These are phyloP conservation scores for Phoxinus phoxinus DNA, from an alignment of 2,113 vertebrate genomes.

Conservation along the genomic window DNA sequence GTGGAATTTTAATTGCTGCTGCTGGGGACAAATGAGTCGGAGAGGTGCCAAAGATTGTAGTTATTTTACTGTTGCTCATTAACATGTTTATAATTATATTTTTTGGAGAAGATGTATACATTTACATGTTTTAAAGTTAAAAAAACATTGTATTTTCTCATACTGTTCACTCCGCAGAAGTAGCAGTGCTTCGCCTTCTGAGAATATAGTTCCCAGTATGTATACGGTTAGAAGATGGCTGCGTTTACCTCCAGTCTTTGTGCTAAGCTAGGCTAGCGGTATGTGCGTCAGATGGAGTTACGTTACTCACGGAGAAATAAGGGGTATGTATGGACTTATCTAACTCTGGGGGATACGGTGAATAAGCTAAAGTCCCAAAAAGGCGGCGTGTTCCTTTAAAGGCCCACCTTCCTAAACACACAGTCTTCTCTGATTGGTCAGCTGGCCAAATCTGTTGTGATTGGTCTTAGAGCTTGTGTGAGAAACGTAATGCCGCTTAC, in stretches of 20 bases:
- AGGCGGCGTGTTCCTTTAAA: too few species aligned
- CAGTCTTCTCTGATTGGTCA: neutral
- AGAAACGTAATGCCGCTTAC: neutral
- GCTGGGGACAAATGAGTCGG: neutral
- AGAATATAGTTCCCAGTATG: too few species aligned
- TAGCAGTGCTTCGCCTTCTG: too few species aligned
- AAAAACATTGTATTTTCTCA: neutral
- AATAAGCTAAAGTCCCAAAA: too few species aligned
- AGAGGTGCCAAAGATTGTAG: neutral
- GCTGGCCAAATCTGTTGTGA: neutral
- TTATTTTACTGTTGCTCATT: neutral
- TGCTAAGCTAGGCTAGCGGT: too few species aligned
- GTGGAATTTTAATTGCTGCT: constrained; percentile 22
- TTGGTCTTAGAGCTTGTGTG: neutral
- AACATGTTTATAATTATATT: neutral
- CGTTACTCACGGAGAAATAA: too few species aligned
- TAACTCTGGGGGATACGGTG: too few species aligned
- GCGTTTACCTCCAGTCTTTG: too few species aligned
- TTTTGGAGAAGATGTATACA: neutral
- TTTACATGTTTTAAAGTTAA: neutral
- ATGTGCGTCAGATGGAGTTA: too few species aligned
- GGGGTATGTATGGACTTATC: too few species aligned
- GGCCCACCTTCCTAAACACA: neutral
- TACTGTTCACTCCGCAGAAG: too few species aligned
- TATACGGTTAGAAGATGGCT: too few species aligned